A percentile compares a stretch with the other conserved stretches of the same genome.
phyloP scores from a whole-genome alignment of 2,113 vertebrate species.

The Dolichotis patagonum region DNA sequence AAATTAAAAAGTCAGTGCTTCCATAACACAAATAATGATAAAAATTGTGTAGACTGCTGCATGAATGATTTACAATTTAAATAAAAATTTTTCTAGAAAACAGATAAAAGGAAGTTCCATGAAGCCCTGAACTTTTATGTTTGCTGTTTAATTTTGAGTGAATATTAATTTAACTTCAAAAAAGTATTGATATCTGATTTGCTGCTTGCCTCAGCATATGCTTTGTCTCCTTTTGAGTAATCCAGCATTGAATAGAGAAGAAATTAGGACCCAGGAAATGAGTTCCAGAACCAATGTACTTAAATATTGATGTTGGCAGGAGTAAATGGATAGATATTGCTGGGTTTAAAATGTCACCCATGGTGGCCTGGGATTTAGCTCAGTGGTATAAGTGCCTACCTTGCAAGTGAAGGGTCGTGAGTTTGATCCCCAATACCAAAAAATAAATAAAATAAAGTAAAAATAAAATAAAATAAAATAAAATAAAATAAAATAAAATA shows the following conservation, averaged over 20 bases:
- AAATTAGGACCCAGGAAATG: not conserved
- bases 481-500: too few relatives aligned
- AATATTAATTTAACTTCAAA: not conserved
- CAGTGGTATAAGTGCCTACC: too few relatives aligned
- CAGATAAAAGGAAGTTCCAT: not conserved
- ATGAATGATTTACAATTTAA: not conserved
- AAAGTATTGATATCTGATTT: not conserved
- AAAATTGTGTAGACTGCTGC: not conserved
- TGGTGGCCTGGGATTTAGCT: too few relatives aligned
- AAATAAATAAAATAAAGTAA: too few relatives aligned
- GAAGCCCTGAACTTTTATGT: not conserved
- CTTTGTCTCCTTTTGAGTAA: not conserved
- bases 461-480: too few relatives aligned
- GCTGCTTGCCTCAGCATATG: too few relatives aligned
- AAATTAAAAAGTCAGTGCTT: not conserved
- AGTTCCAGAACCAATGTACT: not conserved
- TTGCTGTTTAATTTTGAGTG: not conserved
- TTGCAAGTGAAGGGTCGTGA: too few relatives aligned
- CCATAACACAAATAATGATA: not conserved
- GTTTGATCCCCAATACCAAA: too few relatives aligned
- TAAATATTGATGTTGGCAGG: too few relatives aligned
- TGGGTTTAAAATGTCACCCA: too few relatives aligned
- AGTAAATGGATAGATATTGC: too few relatives aligned
- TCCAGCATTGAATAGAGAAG: not conserved
- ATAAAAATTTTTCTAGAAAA: conserved; percentile 25